A percentile compares a stretch with the other conserved stretches of the same genome.
phyloP scores from a whole-genome alignment of 2,113 vertebrate genomes.

The Tenrec ecaudatus region DNA sequence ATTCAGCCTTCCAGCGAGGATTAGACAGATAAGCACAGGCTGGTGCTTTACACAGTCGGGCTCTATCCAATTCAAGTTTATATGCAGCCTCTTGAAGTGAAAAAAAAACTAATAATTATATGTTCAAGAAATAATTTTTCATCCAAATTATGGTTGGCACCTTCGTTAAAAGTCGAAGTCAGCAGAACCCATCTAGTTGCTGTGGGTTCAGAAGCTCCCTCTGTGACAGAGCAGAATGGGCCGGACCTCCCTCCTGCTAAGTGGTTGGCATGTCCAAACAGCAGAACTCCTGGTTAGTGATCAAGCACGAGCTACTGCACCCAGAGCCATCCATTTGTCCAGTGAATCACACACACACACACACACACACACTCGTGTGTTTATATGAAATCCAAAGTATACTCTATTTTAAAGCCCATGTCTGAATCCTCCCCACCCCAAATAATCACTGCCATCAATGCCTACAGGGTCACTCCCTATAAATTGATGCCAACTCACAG shows the following conservation, averaged over 20 bases:
- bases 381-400: not conserved
- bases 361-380: no score
- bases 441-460: no score
- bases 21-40: conserved; percentile 53
- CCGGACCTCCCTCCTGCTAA: not conserved
- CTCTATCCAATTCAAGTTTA: conserved; percentile 44
- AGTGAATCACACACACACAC: not conserved
- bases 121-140: not conserved
- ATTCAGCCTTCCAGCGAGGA: conserved; percentile 62
- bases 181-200: not conserved
- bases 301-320: not conserved
- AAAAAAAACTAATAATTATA: not conserved
- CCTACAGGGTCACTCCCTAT: no score
- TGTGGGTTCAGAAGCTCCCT: not conserved
- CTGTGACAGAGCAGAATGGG: not conserved
- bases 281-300: not conserved
- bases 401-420: conserved; percentile 50
- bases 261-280: not conserved
- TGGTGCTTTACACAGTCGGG: conserved; percentile 55
- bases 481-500: no score
- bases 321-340: not conserved
- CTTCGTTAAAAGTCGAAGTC: conserved; percentile 17
- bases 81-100: conserved; percentile 3
- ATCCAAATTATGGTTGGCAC: conserved; percentile 37
- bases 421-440: no score